These are phyloP conservation scores for Lamproptera curius DNA, from an alignment of 2,888 invertebrate species.

Conservation along the genomic window DNA sequence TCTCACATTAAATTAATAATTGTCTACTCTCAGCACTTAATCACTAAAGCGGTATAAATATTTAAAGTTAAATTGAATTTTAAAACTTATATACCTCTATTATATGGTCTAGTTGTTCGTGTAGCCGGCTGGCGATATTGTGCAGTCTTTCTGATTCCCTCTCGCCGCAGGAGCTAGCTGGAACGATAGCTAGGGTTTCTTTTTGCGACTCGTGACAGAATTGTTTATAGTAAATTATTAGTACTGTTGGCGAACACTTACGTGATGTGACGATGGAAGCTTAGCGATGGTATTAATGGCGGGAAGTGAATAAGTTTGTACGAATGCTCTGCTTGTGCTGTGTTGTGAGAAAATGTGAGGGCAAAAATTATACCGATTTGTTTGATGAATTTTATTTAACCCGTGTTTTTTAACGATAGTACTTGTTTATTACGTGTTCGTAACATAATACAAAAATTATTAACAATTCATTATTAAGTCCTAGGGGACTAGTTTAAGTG, in stretches of 20 bases:
- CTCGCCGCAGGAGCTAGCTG: slow-evolving; percentile 80
- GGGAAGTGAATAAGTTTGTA: background rate
- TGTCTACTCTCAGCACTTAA: too few species aligned
- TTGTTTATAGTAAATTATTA: slow-evolving; percentile 19
- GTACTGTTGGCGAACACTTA: slow-evolving; percentile 33
- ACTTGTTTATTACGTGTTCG: too few species aligned
- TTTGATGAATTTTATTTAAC: too few species aligned
- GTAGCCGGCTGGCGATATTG: slow-evolving; percentile 95
- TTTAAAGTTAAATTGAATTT: too few species aligned
- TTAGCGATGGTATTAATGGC: background rate
- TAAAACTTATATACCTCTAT: too few species aligned
- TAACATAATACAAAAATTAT: too few species aligned
- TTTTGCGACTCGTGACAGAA: slow-evolving; percentile 18
- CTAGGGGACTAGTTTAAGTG: too few species aligned
- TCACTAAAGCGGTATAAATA: too few species aligned
- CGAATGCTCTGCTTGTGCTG: background rate
- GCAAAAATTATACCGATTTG: background rate
- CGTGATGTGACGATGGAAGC: slow-evolving; percentile 27
- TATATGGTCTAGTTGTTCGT: slow-evolving; percentile 98
- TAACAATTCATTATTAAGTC: too few species aligned
- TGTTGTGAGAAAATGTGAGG: background rate
- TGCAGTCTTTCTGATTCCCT: slow-evolving; percentile 91
- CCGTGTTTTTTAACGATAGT: too few species aligned
- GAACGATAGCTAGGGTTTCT: slow-evolving; percentile 28
- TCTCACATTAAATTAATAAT: too few species aligned